Base-by-base conservation (phyloP, 2,797 vertebrate species). In the Clarias fuscus region DNA sequence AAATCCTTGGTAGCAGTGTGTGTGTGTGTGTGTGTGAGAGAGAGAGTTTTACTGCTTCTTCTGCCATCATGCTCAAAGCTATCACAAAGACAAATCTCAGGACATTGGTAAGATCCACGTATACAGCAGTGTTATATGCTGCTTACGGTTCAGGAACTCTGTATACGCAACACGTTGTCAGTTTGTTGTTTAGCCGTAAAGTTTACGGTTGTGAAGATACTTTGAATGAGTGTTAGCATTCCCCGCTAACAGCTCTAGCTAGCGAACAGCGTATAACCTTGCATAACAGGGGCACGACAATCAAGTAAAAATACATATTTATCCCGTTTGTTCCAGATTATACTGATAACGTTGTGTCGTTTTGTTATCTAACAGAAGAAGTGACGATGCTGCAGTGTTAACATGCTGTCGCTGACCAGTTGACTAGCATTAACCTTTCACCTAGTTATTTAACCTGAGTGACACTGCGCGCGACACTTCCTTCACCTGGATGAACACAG, bases 1-100 rank as follows among this genome's bases (percentile, higher is more conserved):
- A 5, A 37, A 27, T 5, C 30, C 77, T 73, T 27, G 33, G 65
- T 43, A 37, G 3, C 59, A 17, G 72, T 81, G 81, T 64, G 24
- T 48, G 27, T 33, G 30, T 30, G 30, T 33, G 33, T 33, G 24
- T 48, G 27, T 33, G 30, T 30, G 30, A 1, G 33, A 1, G 70
- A 59, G 40, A 30, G 37, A 70, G 27, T 59, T 30, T 33, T 33
- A 59, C 22, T 30, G 59, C 77, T 64, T 62, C 76, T 62, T 56
- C 68, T 77, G 67, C 27, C 77, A 80, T 64, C 73, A 91, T 91
- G 90, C 88, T 91, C n/a, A 87, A 81, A 86, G 84, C 85, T 18
- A 7, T 90, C 8, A 89, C 86, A 76, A 89, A 76, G 83, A 75
- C 87, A 40, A 84, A 86, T 58, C 67, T 89, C 37, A 87, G 89